A percentile compares a stretch with the other conserved stretches of the same genome.
Conservation (phyloP, 2,113 vertebrate genomes). For the Antechinus stuartii region DNA sequence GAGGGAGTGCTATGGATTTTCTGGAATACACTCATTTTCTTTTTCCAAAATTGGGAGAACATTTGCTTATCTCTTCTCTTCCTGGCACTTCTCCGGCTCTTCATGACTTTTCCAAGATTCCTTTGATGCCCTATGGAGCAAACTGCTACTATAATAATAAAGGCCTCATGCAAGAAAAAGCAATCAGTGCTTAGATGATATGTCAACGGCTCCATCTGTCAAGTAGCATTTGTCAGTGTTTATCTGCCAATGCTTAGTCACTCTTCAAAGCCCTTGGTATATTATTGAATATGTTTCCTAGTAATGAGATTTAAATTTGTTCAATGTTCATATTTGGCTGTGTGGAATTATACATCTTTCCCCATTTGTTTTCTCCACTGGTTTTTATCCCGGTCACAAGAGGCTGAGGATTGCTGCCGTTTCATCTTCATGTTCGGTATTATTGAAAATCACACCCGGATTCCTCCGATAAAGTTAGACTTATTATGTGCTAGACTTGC, state of each 20-base stretch:
- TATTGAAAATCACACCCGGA: constrained; percentile 43
- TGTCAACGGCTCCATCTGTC: background rate
- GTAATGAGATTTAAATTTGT: constrained; percentile 51
- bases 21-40: background rate
- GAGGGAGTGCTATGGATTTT: constrained; percentile 12
- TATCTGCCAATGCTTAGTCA: background rate
- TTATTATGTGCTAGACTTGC: constrained; percentile 55
- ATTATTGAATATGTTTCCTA: constrained; percentile 18
- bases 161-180: background rate
- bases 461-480: constrained; percentile 57
- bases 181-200: background rate
- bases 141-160: background rate
- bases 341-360: constrained; percentile 60
- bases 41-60: constrained; percentile 6
- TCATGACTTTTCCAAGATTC: constrained; percentile 20
- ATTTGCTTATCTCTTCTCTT: background rate
- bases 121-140: constrained; percentile 2
- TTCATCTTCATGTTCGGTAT: background rate
- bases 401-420: constrained; percentile 40
- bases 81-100: constrained; percentile 24
- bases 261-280: background rate
- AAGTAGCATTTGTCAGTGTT: background rate
- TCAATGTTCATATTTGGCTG: constrained; percentile 35
- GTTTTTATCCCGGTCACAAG: background rate
- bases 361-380: background rate